Base-by-base conservation (phyloP, 2,888 invertebrate species). In the Lottia scabra region DNA sequence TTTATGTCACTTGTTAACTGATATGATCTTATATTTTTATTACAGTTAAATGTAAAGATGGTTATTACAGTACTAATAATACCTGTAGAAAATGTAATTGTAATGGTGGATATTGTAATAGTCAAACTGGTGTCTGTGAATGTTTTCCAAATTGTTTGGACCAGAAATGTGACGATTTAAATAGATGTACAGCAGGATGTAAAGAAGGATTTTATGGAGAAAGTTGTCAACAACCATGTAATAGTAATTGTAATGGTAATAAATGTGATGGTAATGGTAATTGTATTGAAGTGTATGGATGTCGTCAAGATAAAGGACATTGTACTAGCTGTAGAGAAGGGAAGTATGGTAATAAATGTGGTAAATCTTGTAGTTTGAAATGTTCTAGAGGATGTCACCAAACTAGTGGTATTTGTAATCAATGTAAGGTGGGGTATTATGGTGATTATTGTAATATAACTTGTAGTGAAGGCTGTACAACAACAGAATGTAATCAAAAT, bases 171-270 rank as follows among this genome's bases (percentile, higher is more conserved):
- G 38, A 38, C 38, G 10, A 38, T 5, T 38, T 38, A 38, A 10
- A 38, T 38, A 4, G 38, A 38, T 38, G 38, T 38, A 38, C 38
- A 5, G 8, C 1, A 10, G 38, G 38, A 10, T 80, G 80, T 71
- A 70, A 75, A 56, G 67, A 77, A 19, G 75, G 75, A 6, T 75
- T 66, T 64, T 80, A 76, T 72, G 82, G 82, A 12, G 43, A 45
- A 1, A 48, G 45, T 10, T 82, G 82, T 77, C 75, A 80, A 15
- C 62, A 46, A 13, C 46, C 56, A 12, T 80, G 80, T 64, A 56
- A 23, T 56, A 16, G 23, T 27, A 15, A 19, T 19, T 69, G 68
- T n/a, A 23, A 26, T 23, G 8, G 44, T 26, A 26, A 16, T 26
- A 45, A 19, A 15, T 69, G 68, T 63, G 26, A 26, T 8, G 23